A percentile compares a stretch with the other conserved stretches of the same genome.
These are phyloP conservation scores for Martes martes DNA, from an alignment of 2,113 vertebrate genomes.

Conservation along the genomic window DNA sequence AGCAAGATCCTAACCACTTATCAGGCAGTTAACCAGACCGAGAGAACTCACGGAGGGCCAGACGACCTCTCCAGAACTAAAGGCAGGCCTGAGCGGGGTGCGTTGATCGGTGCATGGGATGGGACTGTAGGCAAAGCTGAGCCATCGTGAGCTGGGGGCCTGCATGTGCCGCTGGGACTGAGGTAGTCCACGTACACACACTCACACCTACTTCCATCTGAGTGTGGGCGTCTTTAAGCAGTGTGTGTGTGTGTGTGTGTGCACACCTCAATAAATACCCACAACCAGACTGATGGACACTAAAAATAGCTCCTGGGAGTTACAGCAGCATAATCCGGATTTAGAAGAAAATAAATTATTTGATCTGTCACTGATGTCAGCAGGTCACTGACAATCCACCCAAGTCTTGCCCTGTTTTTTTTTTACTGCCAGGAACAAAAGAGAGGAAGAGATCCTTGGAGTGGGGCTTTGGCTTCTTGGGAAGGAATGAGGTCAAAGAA, in stretches of 20 bases:
- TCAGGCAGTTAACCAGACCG: not conserved
- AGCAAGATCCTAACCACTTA: not conserved
- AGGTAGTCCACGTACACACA: accelerated
- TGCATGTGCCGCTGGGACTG: accelerated
- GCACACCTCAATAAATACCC: conserved; percentile 6
- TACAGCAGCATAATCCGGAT: conserved; percentile 68
- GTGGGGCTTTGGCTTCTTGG: not conserved
- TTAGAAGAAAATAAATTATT: conserved; percentile 74
- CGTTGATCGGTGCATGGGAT: not conserved
- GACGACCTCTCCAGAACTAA: not conserved
- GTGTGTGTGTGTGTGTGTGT: not conserved
- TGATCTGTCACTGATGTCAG: conserved; percentile 66
- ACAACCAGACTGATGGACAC: conserved; percentile 2
- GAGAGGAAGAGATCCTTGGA: not conserved
- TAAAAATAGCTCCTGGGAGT: conserved; percentile 63
- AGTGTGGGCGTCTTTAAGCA: not conserved
- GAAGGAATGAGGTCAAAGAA: not conserved
- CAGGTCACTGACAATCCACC: conserved; percentile 62
- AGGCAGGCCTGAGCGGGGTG: not conserved
- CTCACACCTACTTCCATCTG: not conserved
- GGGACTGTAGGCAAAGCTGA: not conserved
- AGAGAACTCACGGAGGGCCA: not conserved
- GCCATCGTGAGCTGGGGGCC: not conserved
- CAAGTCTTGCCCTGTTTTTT: not conserved
- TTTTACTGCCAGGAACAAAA: not conserved